Percentiles rank a stretch among this genome's conserved stretches.
Conservation (phyloP, 2,797 vertebrate genomes). For the Labeo calbasu region DNA sequence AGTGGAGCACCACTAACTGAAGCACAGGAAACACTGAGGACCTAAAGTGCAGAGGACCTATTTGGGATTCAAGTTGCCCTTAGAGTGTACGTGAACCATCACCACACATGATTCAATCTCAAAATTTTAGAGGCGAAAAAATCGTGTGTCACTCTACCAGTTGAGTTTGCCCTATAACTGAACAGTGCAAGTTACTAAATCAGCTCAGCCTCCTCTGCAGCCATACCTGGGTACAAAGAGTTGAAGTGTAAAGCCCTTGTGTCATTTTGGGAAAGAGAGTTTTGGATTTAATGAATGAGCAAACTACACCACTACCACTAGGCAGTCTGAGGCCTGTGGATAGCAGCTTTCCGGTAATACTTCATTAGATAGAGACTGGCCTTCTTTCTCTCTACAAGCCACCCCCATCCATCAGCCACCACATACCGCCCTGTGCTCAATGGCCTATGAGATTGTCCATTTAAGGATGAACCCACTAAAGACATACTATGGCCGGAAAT, state of each 20-base stretch:
- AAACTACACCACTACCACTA: slow-evolving; percentile 6
- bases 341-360: slow-evolving; percentile 54
- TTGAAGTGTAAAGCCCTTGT: slow-evolving; percentile 17
- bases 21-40: slow-evolving; percentile 6
- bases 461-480: slow-evolving; percentile 52
- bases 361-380: slow-evolving; percentile 54
- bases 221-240: slow-evolving; percentile 38
- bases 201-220: slow-evolving; percentile 12
- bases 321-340: slow-evolving; percentile 28
- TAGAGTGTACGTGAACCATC: slow-evolving; percentile 9
- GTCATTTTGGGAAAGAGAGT: slow-evolving; percentile 14
- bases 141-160: slow-evolving; percentile 21
- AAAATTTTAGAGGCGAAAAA: slow-evolving; percentile 21
- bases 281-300: slow-evolving; percentile 33
- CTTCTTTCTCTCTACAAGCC: slow-evolving; percentile 52
- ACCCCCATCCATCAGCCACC: slow-evolving; percentile 52
- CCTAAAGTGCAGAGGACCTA: slow-evolving; percentile 24
- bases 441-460: slow-evolving; percentile 58
- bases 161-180: slow-evolving; percentile 41
- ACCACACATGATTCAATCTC: background rate
- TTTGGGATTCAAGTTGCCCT: slow-evolving; percentile 26
- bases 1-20: background rate
- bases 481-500: slow-evolving; percentile 47
- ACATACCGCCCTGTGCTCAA: slow-evolving; percentile 53
- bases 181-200: slow-evolving; percentile 36